These are phyloP conservation scores for Spheniscus mendiculus DNA, from an alignment of 2,113 vertebrate species.

Conservation along the genomic window DNA sequence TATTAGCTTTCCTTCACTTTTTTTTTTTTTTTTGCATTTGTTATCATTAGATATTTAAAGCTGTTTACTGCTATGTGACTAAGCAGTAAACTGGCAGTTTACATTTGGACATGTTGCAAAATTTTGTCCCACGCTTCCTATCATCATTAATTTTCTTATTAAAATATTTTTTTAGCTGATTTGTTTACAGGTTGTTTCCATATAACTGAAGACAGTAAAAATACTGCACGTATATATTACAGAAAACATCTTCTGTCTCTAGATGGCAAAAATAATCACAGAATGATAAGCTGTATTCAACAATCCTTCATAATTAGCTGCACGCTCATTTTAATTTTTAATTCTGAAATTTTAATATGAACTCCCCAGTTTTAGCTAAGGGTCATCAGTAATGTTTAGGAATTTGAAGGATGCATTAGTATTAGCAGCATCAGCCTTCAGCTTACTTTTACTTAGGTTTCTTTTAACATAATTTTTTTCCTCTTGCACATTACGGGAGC, in stretches of 20 bases:
- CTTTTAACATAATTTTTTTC: neutral
- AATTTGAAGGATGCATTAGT: neutral
- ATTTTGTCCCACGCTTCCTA: neutral
- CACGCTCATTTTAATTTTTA: neutral
- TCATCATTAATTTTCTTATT: neutral
- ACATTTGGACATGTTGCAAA: neutral
- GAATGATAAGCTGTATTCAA: neutral
- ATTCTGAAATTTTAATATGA: neutral
- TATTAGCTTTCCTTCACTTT: neutral
- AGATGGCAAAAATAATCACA: neutral
- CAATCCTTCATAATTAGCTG: neutral
- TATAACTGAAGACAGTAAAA: neutral
- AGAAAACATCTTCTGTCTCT: neutral
- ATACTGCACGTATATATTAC: accelerated
- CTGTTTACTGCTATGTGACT: neutral
- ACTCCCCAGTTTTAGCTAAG: neutral
- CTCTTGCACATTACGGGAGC: neutral
- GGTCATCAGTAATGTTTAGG: neutral
- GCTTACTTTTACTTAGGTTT: neutral
- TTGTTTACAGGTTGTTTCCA: neutral
- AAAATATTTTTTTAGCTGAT: neutral
- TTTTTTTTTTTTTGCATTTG: neutral
- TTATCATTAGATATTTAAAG: neutral
- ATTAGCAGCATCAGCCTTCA: neutral
- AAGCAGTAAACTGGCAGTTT: neutral